Base-by-base conservation (phyloP, 2,113 vertebrate species). In the Sebastes schlegelii region DNA sequence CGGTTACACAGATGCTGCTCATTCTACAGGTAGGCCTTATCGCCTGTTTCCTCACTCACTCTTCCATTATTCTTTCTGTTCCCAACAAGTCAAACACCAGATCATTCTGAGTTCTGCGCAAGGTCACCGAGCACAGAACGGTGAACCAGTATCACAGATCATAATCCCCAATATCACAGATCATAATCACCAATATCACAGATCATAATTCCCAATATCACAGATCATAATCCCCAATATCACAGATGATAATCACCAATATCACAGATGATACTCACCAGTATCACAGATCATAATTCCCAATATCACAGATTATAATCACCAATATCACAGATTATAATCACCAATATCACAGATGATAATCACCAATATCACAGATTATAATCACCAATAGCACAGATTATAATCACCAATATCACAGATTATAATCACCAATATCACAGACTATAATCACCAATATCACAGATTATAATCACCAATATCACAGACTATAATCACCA, bases 1-100 rank as follows among this genome's bases (percentile, higher is more conserved):
- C 98, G 69, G 95, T 99, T 13, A 96, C 98, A 69, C 98, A 99
- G 94, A 99, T 99, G 98, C 96, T 99, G 91, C 95, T 99, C 55
- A 96, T 99, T 81, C 95, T 99, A 13, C 97, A 99, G 97, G 98
- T 99, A 58, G 26, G 72, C 46, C 51, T 61, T 21, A 17, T 4
- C 13, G 14, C 13, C n/a, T 26, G 6, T 71, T 66, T 17, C 9
- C 57, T 52, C 2, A 14, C 19, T 70, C 19, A 8, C 26, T 46
- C 40, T 42, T 48, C 7, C 3, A 34, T 55, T 23, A 4, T 45
- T 57, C 9, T 23, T 46, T 23, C 11, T 65, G 51, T 43, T 60
- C 2, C 23, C 7, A 51, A 69, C 14, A 3, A 26, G 48, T 8
- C 2, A 46, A 57, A 84, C 43, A 58, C 4, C 3, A 23, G 13